Evolutionary conservation across 2,113 vertebrate genomes (phyloP), one percentile per base, ranked within the genome.

Genomic region (Podarcis cretensis): DNA sequence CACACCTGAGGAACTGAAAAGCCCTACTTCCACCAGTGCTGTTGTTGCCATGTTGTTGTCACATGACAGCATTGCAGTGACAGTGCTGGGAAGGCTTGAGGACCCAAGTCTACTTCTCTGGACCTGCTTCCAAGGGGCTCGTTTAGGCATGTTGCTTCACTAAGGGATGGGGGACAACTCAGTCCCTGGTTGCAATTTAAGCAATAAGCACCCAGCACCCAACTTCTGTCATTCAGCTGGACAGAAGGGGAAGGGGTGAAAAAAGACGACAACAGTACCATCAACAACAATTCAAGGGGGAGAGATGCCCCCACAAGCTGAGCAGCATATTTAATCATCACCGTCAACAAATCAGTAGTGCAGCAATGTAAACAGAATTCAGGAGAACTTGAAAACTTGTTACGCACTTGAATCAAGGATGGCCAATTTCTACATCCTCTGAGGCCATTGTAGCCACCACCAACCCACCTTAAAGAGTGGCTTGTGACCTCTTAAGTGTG

Each of bases 311-410:
- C 87, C 66, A n/a, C 69, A 43, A 65, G 54, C 57, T 40, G 57
- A 88, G 80, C 80, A 66, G 69, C 37, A 75, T 83, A 43, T 88
- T 82, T 83, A 82, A 66, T 88, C 69, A 82, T 76, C 54, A 63
- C 43, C 71, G 83, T 65, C 69, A 23, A 81, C 80, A 88, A 75
- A 74, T 82, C 87, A 88, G 69, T 65, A 75, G 80, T 88, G 87
- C 79, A 82, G 69, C 69, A 65, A 74, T 48, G 79, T 63, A 88
- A 82, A 88, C 87, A 88, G 35, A 81, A 73, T 21, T 32, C 23
- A 35, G 66, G 65, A 87, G 77, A 71, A 74, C 18, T 13, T 73
- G 77, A 78, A 78, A 48, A 78, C 37, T 2, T 63, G 20, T 81
- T 54, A 54, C 57, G 16, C 30, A 73, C n/a, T 9, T 73, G 5